Conservation (phyloP, 64 coral and sea anemone genomes). For the Acropora yongei region DNA sequence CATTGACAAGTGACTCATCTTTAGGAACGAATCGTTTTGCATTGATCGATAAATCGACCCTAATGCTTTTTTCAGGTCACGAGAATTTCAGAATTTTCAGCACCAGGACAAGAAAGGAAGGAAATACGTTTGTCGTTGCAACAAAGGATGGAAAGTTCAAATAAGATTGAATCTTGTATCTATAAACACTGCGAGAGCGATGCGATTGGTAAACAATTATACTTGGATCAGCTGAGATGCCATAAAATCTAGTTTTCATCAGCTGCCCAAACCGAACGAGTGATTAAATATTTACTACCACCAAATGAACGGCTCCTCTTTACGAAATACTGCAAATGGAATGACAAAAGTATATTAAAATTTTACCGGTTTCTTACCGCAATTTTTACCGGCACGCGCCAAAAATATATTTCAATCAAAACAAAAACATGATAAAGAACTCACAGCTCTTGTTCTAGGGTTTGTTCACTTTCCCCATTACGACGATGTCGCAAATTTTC, state of each 20-base stretch:
- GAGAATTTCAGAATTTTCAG: no score
- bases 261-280: not conserved
- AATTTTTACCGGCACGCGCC: not conserved
- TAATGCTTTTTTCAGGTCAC: no score
- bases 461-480: not conserved
- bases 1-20: no score
- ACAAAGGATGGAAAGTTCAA: no score
- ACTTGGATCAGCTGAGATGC: not conserved
- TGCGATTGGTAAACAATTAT: not conserved
- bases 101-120: no score
- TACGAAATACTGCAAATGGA: not conserved
- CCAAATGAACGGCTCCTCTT: not conserved
- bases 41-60: no score
- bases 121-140: no score
- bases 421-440: not conserved
- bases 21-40: no score
- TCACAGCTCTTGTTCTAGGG: not conserved
- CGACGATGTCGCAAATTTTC: conserved; percentile 65
- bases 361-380: conserved; percentile 7
- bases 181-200: no score
- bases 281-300: not conserved
- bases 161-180: no score
- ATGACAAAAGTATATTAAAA: not conserved
- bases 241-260: no score
- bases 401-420: not conserved